Conservation (phyloP, 2,113 vertebrate genomes). For the Macquaria australasica region DNA sequence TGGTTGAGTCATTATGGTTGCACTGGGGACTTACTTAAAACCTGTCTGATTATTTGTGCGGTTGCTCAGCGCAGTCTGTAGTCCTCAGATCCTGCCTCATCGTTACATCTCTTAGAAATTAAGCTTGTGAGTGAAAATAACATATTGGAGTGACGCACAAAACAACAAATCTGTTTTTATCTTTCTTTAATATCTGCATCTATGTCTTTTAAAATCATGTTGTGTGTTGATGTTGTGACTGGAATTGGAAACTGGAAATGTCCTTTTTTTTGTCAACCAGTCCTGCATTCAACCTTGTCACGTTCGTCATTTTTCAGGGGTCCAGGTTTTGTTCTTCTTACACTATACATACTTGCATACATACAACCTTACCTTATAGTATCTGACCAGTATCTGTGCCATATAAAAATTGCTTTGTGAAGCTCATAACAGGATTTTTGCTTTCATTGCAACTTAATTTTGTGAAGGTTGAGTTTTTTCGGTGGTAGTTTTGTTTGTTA, state of each 20-base stretch:
- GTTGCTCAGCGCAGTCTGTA: neutral
- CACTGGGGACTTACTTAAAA: constrained; percentile 1
- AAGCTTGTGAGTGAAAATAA: neutral
- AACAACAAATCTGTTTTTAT: neutral
- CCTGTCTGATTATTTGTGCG: neutral
- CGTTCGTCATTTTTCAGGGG: neutral
- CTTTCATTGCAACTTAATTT: neutral
- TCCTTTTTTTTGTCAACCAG: fast-evolving
- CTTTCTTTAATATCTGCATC: neutral
- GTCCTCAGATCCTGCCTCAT: neutral
- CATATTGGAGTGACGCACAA: neutral
- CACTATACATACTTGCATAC: neutral
- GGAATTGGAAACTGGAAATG: neutral
- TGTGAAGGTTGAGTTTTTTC: neutral
- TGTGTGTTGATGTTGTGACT: neutral
- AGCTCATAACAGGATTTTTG: neutral
- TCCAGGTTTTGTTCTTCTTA: neutral
- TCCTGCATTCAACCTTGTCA: neutral
- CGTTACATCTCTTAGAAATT: neutral
- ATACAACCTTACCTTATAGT: neutral
- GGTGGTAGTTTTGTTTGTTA: neutral
- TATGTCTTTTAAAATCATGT: neutral
- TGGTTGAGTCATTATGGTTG: constrained; percentile 10
- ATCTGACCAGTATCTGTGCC: neutral
- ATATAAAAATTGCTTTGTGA: neutral